A percentile compares a stretch with the other conserved stretches of the same genome.
These are phyloP conservation scores for Onychomys arenicola DNA, from an alignment of 2,797 vertebrate genomes.

Conservation along the genomic window DNA sequence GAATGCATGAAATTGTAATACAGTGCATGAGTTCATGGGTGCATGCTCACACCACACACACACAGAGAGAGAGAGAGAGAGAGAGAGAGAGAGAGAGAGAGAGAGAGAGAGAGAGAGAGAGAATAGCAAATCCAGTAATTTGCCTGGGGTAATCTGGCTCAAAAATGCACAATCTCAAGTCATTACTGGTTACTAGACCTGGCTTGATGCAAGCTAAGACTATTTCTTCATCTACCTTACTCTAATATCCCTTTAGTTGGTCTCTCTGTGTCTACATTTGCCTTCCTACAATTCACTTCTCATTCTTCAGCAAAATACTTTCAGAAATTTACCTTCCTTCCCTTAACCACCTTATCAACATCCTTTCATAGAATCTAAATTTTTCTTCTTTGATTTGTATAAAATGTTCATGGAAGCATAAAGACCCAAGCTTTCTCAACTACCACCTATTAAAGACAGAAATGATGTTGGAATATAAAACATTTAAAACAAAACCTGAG, in stretches of 20 bases:
- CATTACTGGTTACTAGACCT: not conserved
- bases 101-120: no score
- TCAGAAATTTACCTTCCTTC: not conserved
- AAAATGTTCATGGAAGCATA: not conserved
- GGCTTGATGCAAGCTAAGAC: not conserved
- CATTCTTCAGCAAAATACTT: slow-evolving; percentile 1
- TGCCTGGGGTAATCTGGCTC: not conserved
- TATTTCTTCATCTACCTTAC: not conserved
- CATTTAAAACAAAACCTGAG: not conserved
- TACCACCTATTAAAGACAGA: not conserved
- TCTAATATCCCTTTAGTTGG: not conserved
- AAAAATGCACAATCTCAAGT: not conserved
- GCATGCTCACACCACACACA: not conserved
- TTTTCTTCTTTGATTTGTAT: not conserved
- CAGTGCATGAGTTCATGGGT: not conserved
- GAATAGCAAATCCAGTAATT: not conserved
- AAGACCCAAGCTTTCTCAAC: not conserved
- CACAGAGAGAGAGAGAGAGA: not conserved
- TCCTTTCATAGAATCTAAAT: not conserved
- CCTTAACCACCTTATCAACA: not conserved
- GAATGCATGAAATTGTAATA: not conserved
- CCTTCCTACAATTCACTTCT: not conserved
- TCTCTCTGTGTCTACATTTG: slow-evolving; percentile 14
- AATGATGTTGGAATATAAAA: not conserved
- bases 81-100: no score